Evolutionary conservation across 2,113 vertebrate genomes (phyloP), one percentile per base, ranked within the genome.

Genomic region (Cavia aperea): DNA sequence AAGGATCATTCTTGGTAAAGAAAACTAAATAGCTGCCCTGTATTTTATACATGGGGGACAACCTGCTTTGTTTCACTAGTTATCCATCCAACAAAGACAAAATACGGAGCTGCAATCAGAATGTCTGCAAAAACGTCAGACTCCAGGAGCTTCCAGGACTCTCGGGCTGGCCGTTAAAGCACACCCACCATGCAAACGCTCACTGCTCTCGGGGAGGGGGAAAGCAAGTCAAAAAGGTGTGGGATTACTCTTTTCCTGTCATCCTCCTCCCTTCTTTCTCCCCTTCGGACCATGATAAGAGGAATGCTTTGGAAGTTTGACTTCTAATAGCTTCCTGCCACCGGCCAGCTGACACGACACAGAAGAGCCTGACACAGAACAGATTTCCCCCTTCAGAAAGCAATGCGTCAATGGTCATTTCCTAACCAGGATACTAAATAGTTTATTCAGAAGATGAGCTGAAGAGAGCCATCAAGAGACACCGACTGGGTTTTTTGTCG

Each of bases 241-340:
- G 49, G 85, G 39, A 92, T 70, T 96, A 97, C 82, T 96, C 92
- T 23, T 83, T 68, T 72, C 49, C 94, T 75, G 73, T 31, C 91
- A 85, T 31, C 84, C 62, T 82, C 84, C 63, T 4, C 56, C 56
- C 56, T 56, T 54, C 65, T 96, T 94, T 91, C 39, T 77, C 70
- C 60, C 62, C 97, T 94, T 92, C 92, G 89, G 96, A 89, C 92
- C 72, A 96, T 94, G 97, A 97, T 97, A 98, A 98, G 97, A 97
- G 96, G 97, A 97, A 98, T 95, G 96, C 96, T 97, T 96, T 97
- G 97, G 95, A 98, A 97, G 97, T 97, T 96, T 18, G 96, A 96
- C 95, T 97, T 97, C 95, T 97, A 98, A 98, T 96, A 98, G 98
- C 97, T 98, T 98, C 98, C 97, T 98, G 98, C 96, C 97, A 98